Conservation (phyloP, 2,113 vertebrate genomes). For the Chaenocephalus aceratus region DNA sequence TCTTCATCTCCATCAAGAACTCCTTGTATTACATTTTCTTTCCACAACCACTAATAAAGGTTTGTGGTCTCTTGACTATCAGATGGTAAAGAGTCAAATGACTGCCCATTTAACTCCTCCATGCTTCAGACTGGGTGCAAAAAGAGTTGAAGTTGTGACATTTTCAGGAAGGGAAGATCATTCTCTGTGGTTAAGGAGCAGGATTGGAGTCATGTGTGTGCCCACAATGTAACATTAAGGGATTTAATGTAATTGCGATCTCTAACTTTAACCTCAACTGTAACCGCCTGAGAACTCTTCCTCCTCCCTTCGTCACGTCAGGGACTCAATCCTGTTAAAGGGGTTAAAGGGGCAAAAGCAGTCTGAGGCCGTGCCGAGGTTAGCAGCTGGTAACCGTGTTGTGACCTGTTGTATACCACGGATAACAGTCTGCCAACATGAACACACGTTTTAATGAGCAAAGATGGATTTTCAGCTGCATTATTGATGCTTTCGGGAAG, state of each 20-base stretch:
- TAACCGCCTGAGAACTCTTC: not conserved
- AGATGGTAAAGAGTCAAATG: too few relatives aligned
- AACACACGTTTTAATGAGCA: not conserved
- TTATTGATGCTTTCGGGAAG: not conserved
- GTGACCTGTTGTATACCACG: not conserved
- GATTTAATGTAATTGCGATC: too few relatives aligned
- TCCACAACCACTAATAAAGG: too few relatives aligned
- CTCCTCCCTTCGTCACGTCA: not conserved
- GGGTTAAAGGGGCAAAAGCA: not conserved
- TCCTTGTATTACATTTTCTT: too few relatives aligned
- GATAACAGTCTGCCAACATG: not conserved
- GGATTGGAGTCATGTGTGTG: too few relatives aligned
- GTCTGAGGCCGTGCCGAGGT: constrained; percentile 8
- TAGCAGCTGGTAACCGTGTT: constrained; percentile 3
- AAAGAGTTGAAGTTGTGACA: not conserved
- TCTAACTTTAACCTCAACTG: too few relatives aligned
- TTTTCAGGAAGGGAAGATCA: not conserved
- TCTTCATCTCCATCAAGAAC: too few relatives aligned
- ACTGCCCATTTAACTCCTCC: too few relatives aligned
- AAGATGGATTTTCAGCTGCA: not conserved
- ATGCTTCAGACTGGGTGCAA: not conserved
- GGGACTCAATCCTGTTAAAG: not conserved
- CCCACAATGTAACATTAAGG: not conserved
- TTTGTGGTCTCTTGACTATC: too few relatives aligned
- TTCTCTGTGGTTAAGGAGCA: too few relatives aligned